Evolutionary conservation across 1,140 invertebrate genomes (phyloP), one percentile per base, ranked within the genome.

Genomic region (Cryptotermes secundus): DNA sequence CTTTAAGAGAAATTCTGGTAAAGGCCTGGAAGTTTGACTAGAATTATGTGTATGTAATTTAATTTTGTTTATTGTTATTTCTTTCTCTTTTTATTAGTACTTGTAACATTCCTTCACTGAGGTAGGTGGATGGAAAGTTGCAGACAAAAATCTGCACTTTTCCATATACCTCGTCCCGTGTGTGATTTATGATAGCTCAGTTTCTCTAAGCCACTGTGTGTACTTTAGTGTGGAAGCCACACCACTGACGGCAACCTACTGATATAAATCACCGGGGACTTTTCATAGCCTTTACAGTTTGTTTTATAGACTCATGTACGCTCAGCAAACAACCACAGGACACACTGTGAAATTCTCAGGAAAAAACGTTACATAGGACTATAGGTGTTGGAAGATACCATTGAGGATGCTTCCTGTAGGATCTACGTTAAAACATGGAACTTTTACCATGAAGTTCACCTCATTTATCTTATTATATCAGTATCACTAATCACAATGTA

Each of bases 251-350:
- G 59, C 59, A 14, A 31, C 7, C n/a, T 72, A 72, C 59, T 72
- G 26, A 72, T 72, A 72, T 72, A 72, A 72, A 72, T 72, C 59
- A 72, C 59, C 14, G 59, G 59, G n/a, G 59, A 72, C 59, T 72
- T 72, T 72, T 72, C 59, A 72, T 72, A 72, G 59, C 59, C 31
- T 72, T 72, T 72, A 31, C 59, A 72, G 59, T 72, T 72, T 72
- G 59, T 72, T 72, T 72, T 72, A 72, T 72, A 72, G 59, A 72
- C 59, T 72, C n/a, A 26, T 72, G 59, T 72, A n/a, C 26, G 26
- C 59, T 31, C n/a, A 26, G 59, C 59, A 72, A 72, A 72, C 59
- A 72, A 72, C 59, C 59, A 72, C 31, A 72, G 59, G 59, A 72
- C 59, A n/a, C 26, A 72, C 59, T 16, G 59, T 72, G 59, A 72